Evolutionary conservation across 2,888 invertebrate genomes (phyloP), one percentile per base, ranked within the genome.

Genomic region (Tyria jacobaeae): DNA sequence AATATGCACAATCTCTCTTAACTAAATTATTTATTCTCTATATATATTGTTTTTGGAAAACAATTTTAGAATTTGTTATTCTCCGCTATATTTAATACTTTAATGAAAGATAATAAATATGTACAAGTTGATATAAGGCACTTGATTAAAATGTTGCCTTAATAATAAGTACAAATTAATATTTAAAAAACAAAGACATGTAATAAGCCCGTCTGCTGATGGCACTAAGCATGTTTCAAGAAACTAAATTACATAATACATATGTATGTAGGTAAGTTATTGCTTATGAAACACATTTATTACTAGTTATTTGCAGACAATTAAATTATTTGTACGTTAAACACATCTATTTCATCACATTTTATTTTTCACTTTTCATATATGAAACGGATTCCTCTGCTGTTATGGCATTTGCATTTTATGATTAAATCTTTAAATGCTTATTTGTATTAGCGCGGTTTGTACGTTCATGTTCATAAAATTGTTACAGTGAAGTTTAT

Each of bases 1-100:
- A 91, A 90, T 92, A 92, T 92, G 92, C 93, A 92, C 92, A 91
- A 92, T 94, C 93, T 93, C 91, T 84, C 93, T 88, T 93, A 93
- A 87, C 88, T 90, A 91, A 84, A 77, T 80, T 81, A 85, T 86
- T 86, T 86, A 89, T 85, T 85, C 79, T 86, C 84, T 88, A 87
- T 86, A 87, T 57, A 74, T 73, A 79, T 89, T 91, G 90, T 90
- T 93, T 93, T 92, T 89, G 89, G 85, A 91, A 93, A 93, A 93
- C 89, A 89, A 89, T 87, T 88, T 78, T 87, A 87, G 87, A 89
- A 85, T 89, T 87, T 86, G 83, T 89, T 88, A 84, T 84, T 87
- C 84, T 86, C 81, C 78, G 61, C 83, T 78, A 76, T 78, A 72
- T 86, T n/a, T 87, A 91, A 91, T 91, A 91, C 90, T 91, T 89